Evolutionary conservation across 2,113 vertebrate genomes (phyloP).

Genomic region (Albula glossodonta): DNA sequence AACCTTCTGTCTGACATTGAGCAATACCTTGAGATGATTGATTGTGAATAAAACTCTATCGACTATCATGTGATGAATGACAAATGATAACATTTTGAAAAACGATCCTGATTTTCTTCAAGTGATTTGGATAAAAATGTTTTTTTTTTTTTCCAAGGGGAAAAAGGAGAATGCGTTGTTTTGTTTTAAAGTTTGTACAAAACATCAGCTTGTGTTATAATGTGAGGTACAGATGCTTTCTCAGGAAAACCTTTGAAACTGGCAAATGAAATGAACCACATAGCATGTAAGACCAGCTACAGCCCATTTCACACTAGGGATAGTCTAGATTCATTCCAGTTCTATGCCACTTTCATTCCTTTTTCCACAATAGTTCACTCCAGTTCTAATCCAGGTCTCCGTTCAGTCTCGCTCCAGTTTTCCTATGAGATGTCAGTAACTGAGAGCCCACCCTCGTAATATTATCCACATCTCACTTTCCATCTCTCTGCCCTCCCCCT

Average conservation of each 20-base stretch:
- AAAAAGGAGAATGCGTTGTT: not conserved
- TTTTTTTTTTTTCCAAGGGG: conserved; percentile 12
- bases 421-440: not conserved
- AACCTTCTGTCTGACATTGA: conserved; percentile 65
- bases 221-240: not conserved
- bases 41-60: conserved; percentile 55
- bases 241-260: not conserved
- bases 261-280: not conserved
- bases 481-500: not conserved
- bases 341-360: not conserved
- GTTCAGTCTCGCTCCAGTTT: not conserved
- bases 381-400: not conserved
- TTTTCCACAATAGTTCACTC: not conserved
- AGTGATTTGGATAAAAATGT: conserved; percentile 57
- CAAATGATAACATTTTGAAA: conserved; percentile 57
- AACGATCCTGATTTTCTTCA: conserved; percentile 57
- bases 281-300: no score
- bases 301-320: no score
- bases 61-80: conserved; percentile 59
- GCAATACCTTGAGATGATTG: conserved; percentile 63
- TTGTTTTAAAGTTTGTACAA: not conserved
- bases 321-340: not conserved
- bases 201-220: not conserved
- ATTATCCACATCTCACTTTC: conserved; percentile 15
- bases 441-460: not conserved